These are phyloP conservation scores for Amphimallon solstitiale DNA, from an alignment of 2,888 invertebrate species.

Conservation along the genomic window DNA sequence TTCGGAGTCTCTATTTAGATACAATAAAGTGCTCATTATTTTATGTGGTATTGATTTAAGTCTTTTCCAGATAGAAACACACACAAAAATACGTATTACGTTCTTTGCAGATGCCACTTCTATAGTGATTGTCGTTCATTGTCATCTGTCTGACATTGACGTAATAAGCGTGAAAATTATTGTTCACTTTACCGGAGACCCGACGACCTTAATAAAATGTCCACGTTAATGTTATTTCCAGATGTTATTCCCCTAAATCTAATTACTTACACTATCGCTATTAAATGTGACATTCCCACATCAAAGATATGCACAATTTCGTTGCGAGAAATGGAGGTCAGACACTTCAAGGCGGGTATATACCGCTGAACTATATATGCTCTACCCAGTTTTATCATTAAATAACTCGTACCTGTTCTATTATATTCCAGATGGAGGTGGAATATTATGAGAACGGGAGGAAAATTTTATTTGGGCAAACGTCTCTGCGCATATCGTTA, in stretches of 20 bases:
- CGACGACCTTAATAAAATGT: not conserved
- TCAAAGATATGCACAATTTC: not conserved
- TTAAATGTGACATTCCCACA: not conserved
- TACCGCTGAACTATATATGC: not conserved
- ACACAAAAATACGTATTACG: not conserved
- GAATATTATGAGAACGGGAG: not conserved
- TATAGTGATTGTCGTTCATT: not conserved
- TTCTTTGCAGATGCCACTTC: not conserved
- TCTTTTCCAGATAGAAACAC: no score
- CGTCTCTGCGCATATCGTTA: conserved; percentile 40
- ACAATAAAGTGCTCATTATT: no score
- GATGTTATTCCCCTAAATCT: not conserved
- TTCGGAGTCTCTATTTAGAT: no score
- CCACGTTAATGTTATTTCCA: not conserved
- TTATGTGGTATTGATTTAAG: no score
- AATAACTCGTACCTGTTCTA: not conserved
- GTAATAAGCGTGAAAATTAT: not conserved
- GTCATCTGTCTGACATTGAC: not conserved
- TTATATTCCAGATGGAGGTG: not conserved
- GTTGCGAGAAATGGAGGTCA: no score
- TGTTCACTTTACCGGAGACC: not conserved
- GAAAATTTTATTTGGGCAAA: conserved; percentile 33
- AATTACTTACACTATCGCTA: not conserved
- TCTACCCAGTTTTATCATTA: not conserved
- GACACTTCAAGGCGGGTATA: not conserved